Evolutionary conservation across 2,888 invertebrate genomes (phyloP), one percentile per base, ranked within the genome.

Genomic region (Nudaria mundana): DNA sequence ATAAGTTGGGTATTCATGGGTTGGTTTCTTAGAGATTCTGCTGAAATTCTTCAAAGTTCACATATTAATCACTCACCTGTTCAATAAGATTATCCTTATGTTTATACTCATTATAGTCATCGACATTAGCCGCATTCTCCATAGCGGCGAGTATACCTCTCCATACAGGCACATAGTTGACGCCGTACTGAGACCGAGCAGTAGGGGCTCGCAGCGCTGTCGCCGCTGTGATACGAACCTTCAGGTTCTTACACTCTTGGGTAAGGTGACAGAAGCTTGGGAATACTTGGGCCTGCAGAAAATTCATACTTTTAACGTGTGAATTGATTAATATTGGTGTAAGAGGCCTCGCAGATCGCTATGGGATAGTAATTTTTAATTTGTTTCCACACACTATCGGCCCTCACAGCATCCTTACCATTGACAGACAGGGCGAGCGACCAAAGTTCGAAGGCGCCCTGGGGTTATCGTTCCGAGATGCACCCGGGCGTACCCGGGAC

Each of bases 191-290:
- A 15, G 79, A 58, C n/a, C 95, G 86, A 1, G 79, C 75, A 23
- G 72, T 67, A n/a, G 92, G 91, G 41, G 91, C 91, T 7, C 91
- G 91, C 44, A 97, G 73, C 0, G 97, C 96, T 40, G 91, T 88
- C 1, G 95, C 94, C 2, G 97, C 97, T 77, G 95, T 97, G 43
- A 95, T 96, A 18, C 97, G 92, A 4, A 97, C 97, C 89, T 97
- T 97, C 55, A 97, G 94, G 74, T 97, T 97, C 40, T 92, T 91
- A 73, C 94, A 95, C 45, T 92, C 91, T 32, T 92, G 91, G 0
- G 95, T 92, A 11, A 95, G 76, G 10, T 89, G 87, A 47, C 91
- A 92, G 3, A 97, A 79, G 7, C 91, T 90, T 8, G 90, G 83
- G 56, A 94, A 93, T 0, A 95, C 91, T 52, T 90, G 78, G 18